phyloP scores from a whole-genome alignment of 2,888 invertebrate genomes.

The Drosophila merina region DNA sequence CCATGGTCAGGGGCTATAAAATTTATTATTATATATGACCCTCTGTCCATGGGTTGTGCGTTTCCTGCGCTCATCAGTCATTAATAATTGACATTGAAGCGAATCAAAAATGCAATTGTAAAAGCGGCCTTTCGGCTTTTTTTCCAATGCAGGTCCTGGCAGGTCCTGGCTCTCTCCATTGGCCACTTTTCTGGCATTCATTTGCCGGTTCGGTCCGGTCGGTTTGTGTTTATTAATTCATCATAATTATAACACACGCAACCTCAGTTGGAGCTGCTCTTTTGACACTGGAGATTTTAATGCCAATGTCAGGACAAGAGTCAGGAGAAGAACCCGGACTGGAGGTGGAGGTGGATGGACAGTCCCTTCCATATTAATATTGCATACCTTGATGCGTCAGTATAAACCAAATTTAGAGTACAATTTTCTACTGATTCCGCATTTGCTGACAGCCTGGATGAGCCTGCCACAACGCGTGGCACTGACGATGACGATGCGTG shows the following conservation, averaged over 20 bases:
- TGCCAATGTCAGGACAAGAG: not conserved
- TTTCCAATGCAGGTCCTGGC: not conserved
- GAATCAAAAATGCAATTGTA: conserved; percentile 42
- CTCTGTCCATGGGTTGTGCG: not conserved
- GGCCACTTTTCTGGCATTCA: conserved; percentile 1
- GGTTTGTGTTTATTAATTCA: conserved; percentile 38
- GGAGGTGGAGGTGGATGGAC: not conserved
- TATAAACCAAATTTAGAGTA: conserved; percentile 40
- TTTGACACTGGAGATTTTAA: conserved; percentile 18
- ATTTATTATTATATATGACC: conserved; percentile 9
- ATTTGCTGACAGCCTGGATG: conserved; percentile 21
- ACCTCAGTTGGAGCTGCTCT: conserved; percentile 7
- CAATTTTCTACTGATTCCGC: conserved; percentile 32
- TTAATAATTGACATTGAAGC: conserved; percentile 43
- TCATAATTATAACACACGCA: conserved; percentile 39
- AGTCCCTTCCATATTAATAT: conserved; percentile 50
- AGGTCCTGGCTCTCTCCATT: not conserved
- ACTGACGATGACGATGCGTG: not conserved
- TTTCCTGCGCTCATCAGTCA: conserved; percentile 5
- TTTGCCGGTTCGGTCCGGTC: conserved; percentile 1
- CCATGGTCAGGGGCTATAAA: not conserved
- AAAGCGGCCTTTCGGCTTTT: not conserved
- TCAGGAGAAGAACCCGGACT: not conserved
- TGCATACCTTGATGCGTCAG: conserved; percentile 47
- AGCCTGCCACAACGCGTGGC: not conserved